A percentile compares a stretch with the other conserved stretches of the same genome.
These are phyloP conservation scores for Galerucella nymphaeae DNA, from an alignment of 2,888 invertebrate genomes.

Conservation along the genomic window DNA sequence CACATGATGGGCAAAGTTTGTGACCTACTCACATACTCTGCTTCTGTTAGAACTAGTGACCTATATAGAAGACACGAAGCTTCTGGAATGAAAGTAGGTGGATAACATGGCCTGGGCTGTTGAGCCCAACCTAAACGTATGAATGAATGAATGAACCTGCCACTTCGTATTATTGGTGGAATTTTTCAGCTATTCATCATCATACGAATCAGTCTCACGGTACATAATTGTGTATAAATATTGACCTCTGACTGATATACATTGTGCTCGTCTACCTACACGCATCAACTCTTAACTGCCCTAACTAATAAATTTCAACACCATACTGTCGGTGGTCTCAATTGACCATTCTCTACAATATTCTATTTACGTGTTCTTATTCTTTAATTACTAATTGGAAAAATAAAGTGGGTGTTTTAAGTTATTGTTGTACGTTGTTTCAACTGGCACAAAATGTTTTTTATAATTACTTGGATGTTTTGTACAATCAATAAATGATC, in stretches of 20 bases:
- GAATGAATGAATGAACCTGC: no score
- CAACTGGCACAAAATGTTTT: slow-evolving; percentile 16
- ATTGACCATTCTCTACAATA: slow-evolving; percentile 39
- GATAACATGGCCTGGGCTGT: no score
- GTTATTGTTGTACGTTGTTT: slow-evolving; percentile 27
- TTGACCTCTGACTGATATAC: slow-evolving; percentile 61
- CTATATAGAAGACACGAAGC: no score
- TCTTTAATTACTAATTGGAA: slow-evolving; percentile 40
- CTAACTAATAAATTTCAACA: slow-evolving; percentile 38
- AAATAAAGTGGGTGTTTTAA: slow-evolving; percentile 30
- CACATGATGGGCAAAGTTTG: no score
- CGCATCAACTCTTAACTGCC: slow-evolving; percentile 50
- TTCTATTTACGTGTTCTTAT: slow-evolving; percentile 41
- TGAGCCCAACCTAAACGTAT: no score
- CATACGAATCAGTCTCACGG: slow-evolving; percentile 47
- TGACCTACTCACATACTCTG: no score
- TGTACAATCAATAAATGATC: slow-evolving; percentile 17
- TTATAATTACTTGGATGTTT: slow-evolving; percentile 16
- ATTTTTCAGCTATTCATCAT: slow-evolving; percentile 10
- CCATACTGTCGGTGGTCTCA: slow-evolving; percentile 36
- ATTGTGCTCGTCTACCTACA: slow-evolving; percentile 55
- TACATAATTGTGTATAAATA: slow-evolving; percentile 61
- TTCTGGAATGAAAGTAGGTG: no score
- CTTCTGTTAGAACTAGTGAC: no score
- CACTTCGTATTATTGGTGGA: neutral